These are phyloP conservation scores for Enteromius argenteus DNA, from an alignment of 2,797 vertebrate genomes.

Conservation along the genomic window DNA sequence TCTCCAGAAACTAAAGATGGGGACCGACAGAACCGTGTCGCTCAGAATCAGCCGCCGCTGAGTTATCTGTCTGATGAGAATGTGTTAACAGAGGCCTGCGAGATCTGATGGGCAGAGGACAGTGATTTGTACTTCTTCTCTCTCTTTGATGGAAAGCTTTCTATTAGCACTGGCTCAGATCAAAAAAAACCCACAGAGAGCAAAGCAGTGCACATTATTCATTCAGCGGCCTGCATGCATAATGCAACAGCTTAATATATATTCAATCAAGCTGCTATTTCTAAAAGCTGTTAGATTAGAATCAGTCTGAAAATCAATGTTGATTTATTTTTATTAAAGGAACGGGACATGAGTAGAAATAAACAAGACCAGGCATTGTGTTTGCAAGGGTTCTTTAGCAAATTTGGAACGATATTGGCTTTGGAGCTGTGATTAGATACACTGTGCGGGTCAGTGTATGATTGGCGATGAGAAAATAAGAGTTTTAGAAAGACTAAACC, in stretches of 20 bases:
- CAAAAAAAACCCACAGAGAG: constrained; percentile 71
- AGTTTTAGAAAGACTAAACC: constrained; percentile 50
- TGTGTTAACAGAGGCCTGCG: constrained; percentile 71
- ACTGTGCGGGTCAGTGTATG: constrained; percentile 70
- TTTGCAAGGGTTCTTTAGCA: constrained; percentile 54
- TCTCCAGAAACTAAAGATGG: constrained; percentile 10
- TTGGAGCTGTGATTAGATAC: constrained; percentile 69
- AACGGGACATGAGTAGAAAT: constrained; percentile 61
- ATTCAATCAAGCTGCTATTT: constrained; percentile 67
- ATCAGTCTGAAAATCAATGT: constrained; percentile 61
- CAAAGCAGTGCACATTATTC: constrained; percentile 74
- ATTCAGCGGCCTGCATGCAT: constrained; percentile 72
- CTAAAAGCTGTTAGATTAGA: constrained; percentile 73
- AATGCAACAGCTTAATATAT: constrained; percentile 66
- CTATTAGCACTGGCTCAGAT: constrained; percentile 73
- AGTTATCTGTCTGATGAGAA: constrained; percentile 67
- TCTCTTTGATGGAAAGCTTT: constrained; percentile 74
- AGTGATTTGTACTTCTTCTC: constrained; percentile 79
- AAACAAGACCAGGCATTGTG: constrained; percentile 71
- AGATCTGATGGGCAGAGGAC: constrained; percentile 74
- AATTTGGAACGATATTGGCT: constrained; percentile 73
- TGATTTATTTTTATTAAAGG: constrained; percentile 63
- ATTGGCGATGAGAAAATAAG: constrained; percentile 68
- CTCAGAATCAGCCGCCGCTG: constrained; percentile 51
- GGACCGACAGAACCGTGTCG: constrained; percentile 40